Conservation (phyloP, 2,888 invertebrate genomes). For the Atethmia centrago region DNA sequence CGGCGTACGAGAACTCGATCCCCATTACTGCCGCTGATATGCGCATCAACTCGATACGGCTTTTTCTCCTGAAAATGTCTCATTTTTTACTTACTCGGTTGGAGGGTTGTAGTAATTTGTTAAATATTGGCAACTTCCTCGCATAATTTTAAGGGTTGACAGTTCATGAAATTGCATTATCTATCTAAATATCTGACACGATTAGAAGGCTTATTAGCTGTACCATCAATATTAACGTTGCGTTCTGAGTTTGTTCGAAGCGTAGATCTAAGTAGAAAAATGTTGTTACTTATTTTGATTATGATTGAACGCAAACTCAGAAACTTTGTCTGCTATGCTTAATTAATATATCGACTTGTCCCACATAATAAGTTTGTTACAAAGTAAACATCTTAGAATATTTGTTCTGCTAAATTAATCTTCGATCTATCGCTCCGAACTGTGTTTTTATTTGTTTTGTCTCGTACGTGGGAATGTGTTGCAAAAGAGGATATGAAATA, state of each 20-base stretch:
- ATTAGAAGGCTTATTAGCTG: not conserved
- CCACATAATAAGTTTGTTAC: slow-evolving; percentile 12
- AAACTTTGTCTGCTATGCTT: slow-evolving; percentile 5
- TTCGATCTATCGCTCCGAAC: slow-evolving; percentile 3
- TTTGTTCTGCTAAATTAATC: slow-evolving; percentile 10
- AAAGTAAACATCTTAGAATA: slow-evolving; percentile 17
- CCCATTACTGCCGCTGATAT: slow-evolving; percentile 99
- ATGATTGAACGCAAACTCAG: slow-evolving; percentile 17
- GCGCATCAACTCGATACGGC: slow-evolving; percentile 94
- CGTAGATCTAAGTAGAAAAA: not conserved
- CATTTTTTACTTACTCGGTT: slow-evolving; percentile 1
- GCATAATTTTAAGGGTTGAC: not conserved
- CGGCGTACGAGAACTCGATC: slow-evolving; percentile 99
- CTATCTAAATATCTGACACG: not conserved
- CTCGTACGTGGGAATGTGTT: not conserved
- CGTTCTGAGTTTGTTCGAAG: not conserved
- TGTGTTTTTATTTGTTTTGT: slow-evolving; percentile 31
- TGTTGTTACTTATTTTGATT: not conserved
- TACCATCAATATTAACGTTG: slow-evolving; percentile 1
- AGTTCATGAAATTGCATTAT: not conserved
- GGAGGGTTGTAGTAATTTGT: not conserved
- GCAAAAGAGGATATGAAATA: slow-evolving; percentile 7
- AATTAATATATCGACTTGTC: slow-evolving; percentile 17
- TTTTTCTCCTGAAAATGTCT: slow-evolving; percentile 92
- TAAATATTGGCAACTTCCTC: not conserved